A percentile compares a stretch with the other conserved stretches of the same genome.
Evolutionary conservation across 2,797 vertebrate genomes (phyloP).

Genomic region (Xiphorhynchus erythropygius): DNA sequence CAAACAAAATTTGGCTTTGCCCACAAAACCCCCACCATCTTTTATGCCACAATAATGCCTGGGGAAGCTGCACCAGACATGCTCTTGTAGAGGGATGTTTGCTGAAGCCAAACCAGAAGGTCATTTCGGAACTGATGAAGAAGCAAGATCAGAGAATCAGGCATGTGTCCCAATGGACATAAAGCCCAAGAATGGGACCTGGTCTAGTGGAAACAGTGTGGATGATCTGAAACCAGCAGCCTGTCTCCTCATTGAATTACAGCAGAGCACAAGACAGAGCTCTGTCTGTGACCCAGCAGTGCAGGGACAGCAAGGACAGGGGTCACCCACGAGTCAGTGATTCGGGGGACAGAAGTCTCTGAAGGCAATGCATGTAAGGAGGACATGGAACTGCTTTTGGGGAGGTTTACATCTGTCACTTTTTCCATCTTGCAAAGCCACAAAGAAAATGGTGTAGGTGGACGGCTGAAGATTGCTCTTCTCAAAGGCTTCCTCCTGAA

Average conservation of each 20-base stretch:
- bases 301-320: neutral
- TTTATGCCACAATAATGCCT: neutral
- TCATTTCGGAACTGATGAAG: neutral
- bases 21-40: neutral
- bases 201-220: neutral
- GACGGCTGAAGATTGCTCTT: constrained; percentile 57
- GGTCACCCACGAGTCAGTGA: neutral
- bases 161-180: accelerated
- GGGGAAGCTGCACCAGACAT: neutral
- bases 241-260: neutral
- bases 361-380: neutral
- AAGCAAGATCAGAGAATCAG: neutral
- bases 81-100: neutral
- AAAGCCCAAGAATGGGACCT: neutral
- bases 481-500: constrained; percentile 62
- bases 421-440: constrained; percentile 18
- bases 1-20: neutral
- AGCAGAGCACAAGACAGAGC: neutral
- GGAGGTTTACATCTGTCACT: constrained; percentile 42
- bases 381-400: neutral
- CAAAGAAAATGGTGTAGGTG: constrained; percentile 59
- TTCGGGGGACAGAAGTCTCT: neutral
- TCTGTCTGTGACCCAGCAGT: neutral
- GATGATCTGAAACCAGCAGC: neutral
- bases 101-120: neutral